Evolutionary conservation across 2,888 invertebrate species (phyloP).

Genomic region (Phengaris arion): DNA sequence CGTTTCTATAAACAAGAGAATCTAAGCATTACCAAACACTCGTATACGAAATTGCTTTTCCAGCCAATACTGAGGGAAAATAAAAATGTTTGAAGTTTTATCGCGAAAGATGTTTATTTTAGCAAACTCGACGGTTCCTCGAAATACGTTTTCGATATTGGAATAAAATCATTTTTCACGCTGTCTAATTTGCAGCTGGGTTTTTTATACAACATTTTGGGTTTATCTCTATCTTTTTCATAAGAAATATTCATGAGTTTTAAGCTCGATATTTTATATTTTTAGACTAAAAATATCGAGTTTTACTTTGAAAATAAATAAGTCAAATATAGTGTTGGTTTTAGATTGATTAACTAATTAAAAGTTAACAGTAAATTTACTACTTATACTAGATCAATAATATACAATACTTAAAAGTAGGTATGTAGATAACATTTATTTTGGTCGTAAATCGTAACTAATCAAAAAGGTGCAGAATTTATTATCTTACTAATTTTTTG

Average conservation of each 20-base stretch:
- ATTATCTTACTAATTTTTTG: too few relatives aligned
- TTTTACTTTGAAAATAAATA: not conserved
- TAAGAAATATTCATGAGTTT: constrained; percentile 21
- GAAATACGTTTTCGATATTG: constrained; percentile 27
- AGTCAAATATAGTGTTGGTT: not conserved
- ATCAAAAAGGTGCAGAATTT: too few relatives aligned
- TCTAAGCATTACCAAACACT: constrained; percentile 52
- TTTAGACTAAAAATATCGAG: not conserved
- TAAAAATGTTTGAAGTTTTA: constrained; percentile 35
- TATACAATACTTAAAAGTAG: too few relatives aligned
- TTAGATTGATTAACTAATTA: not conserved
- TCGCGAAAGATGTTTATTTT: constrained; percentile 28
- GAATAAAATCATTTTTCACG: constrained; percentile 29
- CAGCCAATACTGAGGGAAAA: constrained; percentile 43
- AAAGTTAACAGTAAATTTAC: too few relatives aligned
- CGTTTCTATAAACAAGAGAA: constrained; percentile 51
- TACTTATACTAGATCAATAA: too few relatives aligned
- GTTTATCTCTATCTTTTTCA: constrained; percentile 18
- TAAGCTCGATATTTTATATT: not conserved
- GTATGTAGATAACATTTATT: too few relatives aligned
- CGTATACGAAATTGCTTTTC: constrained; percentile 59
- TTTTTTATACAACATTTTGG: not conserved
- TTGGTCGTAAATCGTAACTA: too few relatives aligned
- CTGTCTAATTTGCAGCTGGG: constrained; percentile 27
- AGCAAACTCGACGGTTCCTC: constrained; percentile 26